Percentiles rank a stretch among this genome's conserved stretches.
phyloP scores from a whole-genome alignment of 2,888 invertebrate genomes.

The Dermolepida albohirtum region DNA sequence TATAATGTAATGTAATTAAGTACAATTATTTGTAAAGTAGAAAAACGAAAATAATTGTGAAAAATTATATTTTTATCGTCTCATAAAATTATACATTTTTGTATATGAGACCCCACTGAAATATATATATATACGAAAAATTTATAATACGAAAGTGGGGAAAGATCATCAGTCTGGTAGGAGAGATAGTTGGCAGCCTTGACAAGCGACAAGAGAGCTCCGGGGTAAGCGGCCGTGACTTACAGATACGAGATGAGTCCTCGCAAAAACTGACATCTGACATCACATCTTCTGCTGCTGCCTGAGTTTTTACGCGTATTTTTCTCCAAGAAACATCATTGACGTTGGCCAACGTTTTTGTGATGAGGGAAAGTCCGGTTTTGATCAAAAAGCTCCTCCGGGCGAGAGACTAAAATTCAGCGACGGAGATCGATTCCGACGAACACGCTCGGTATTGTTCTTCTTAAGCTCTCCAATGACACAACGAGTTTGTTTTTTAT shows the following conservation, averaged over 20 bases:
- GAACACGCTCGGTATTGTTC: constrained; percentile 36
- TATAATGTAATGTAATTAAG: too few species aligned
- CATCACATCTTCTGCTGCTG: constrained; percentile 53
- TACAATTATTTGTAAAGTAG: too few species aligned
- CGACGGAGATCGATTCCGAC: constrained; percentile 37
- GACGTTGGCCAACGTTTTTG: constrained; percentile 49
- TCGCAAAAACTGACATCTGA: constrained; percentile 56
- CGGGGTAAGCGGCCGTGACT: constrained; percentile 54
- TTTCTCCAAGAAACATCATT: constrained; percentile 53
- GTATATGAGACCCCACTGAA: constrained; percentile 4
- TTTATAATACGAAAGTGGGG: constrained; percentile 43
- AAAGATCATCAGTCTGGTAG: constrained; percentile 50
- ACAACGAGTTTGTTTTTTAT: constrained; percentile 37
- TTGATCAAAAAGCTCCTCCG: constrained; percentile 45
- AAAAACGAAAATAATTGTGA: too few species aligned
- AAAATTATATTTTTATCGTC: constrained; percentile 7
- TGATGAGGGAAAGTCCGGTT: constrained; percentile 46
- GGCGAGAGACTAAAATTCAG: constrained; percentile 32
- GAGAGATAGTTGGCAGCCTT: constrained; percentile 49
- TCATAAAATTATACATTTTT: constrained; percentile 2
- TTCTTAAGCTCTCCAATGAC: constrained; percentile 39
- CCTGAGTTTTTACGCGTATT: constrained; percentile 50
- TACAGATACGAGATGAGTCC: constrained; percentile 52
- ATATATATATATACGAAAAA: constrained; percentile 35
- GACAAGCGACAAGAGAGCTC: constrained; percentile 54